These are phyloP conservation scores for Etheostoma nigrum DNA, from an alignment of 2,797 vertebrate genomes.

Conservation along the genomic window DNA sequence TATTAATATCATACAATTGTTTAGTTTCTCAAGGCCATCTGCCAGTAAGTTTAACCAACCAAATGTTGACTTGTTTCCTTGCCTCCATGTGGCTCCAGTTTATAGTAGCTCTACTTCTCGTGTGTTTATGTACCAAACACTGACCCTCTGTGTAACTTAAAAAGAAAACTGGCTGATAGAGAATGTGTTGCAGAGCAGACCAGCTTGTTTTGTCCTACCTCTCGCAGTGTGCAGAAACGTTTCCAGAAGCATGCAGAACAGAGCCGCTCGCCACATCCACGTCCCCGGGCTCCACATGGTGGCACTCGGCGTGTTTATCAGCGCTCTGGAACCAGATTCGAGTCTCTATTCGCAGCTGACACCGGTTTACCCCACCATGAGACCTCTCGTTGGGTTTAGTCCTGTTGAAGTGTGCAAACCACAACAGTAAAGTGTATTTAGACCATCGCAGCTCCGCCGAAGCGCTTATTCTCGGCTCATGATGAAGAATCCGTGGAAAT, in stretches of 20 bases:
- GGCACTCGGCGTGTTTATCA: slow-evolving; percentile 24
- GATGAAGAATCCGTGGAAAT: not conserved
- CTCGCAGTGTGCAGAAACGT: slow-evolving; percentile 56
- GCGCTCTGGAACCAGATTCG: not conserved
- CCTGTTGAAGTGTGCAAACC: slow-evolving; percentile 18
- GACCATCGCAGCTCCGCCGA: slow-evolving; percentile 38
- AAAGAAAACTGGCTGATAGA: not conserved
- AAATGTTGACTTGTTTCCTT: not conserved
- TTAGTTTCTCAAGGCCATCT: not conserved
- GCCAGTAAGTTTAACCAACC: not conserved
- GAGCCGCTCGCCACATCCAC: slow-evolving; percentile 55
- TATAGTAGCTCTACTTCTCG: not conserved
- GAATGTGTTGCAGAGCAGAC: not conserved
- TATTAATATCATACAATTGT: too few species aligned
- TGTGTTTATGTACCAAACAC: not conserved
- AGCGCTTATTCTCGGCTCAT: slow-evolving; percentile 8
- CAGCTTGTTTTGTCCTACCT: slow-evolving; percentile 69
- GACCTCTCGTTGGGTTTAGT: slow-evolving; percentile 26
- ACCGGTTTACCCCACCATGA: not conserved
- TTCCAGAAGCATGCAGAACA: slow-evolving; percentile 75
- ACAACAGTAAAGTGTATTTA: slow-evolving; percentile 7
- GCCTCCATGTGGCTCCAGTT: slow-evolving; percentile 26
- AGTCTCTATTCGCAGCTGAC: slow-evolving; percentile 1
- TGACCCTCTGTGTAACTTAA: not conserved
- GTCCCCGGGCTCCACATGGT: slow-evolving; percentile 75